These are phyloP conservation scores for Palythoa grandis DNA, from an alignment of 92 coral and sea anemone species.

Conservation along the genomic window DNA sequence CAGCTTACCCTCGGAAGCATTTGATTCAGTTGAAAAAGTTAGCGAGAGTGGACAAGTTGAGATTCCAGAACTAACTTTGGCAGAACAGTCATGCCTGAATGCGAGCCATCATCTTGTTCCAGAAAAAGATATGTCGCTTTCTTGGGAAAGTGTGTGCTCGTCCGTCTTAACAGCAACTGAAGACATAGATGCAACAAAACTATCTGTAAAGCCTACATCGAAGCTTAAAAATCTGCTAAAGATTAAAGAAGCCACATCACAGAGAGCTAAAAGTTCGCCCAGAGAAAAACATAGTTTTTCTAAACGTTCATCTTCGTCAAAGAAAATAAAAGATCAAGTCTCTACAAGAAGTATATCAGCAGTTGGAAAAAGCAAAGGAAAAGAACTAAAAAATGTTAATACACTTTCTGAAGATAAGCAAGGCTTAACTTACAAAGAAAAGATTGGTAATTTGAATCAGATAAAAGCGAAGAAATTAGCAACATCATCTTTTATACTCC, in stretches of 20 bases:
- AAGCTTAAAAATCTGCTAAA: background rate
- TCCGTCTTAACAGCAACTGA: background rate
- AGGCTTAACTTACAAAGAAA: background rate
- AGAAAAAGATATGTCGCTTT: background rate
- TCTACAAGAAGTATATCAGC: background rate
- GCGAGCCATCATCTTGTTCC: background rate
- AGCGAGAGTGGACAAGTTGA: background rate
- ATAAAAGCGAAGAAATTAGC: background rate
- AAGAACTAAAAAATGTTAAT: background rate
- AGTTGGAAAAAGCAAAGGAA: background rate
- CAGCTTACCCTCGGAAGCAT: background rate
- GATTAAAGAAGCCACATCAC: background rate
- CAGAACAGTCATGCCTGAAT: background rate
- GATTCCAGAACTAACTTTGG: background rate
- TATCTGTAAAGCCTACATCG: background rate
- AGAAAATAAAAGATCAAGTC: background rate
- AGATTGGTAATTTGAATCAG: too few species aligned
- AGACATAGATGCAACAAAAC: background rate
- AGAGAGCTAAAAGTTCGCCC: background rate
- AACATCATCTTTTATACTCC: background rate
- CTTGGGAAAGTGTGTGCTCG: background rate
- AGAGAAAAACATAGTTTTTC: background rate
- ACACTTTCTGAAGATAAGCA: constrained; percentile 5
- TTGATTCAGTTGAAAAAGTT: background rate
- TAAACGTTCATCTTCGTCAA: background rate